phyloP scores from a whole-genome alignment of 1,140 invertebrate genomes.

The Eciton burchellii region DNA sequence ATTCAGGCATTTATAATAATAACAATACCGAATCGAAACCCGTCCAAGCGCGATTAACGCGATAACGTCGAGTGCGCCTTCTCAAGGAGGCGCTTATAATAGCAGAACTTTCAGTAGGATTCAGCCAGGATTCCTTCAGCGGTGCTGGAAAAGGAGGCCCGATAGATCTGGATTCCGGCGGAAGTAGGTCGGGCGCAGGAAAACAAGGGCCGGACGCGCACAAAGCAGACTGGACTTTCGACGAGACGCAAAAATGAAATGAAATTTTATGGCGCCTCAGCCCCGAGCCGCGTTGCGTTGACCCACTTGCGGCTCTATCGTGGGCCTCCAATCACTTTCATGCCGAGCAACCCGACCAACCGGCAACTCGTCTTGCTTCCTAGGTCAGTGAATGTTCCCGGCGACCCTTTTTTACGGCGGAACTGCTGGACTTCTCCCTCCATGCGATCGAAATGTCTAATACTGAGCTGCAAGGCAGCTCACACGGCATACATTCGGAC shows the following conservation, averaged over 20 bases:
- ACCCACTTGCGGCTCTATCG: slow-evolving; percentile 70
- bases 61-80: no score
- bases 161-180: neutral
- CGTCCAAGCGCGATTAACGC: no score
- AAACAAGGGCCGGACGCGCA: slow-evolving; percentile 19
- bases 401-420: slow-evolving; percentile 6
- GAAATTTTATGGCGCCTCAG: slow-evolving; percentile 43
- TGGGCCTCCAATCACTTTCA: slow-evolving; percentile 69
- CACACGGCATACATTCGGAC: no score
- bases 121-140: slow-evolving; percentile 18
- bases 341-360: slow-evolving; percentile 38
- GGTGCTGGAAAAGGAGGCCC: slow-evolving; percentile 37
- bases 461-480: neutral
- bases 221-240: slow-evolving; percentile 41
- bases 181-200: slow-evolving; percentile 16
- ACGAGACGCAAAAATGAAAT: slow-evolving; percentile 59
- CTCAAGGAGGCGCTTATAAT: no score
- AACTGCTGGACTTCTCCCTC: neutral
- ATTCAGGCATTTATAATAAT: no score
- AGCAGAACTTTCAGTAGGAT: slow-evolving; percentile 5
- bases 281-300: slow-evolving; percentile 41
- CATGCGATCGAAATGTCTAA: neutral
- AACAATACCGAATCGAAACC: no score
- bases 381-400: slow-evolving; percentile 67
- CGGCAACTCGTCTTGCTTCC: slow-evolving; percentile 46